Percentiles rank a stretch among this genome's conserved stretches.
Conservation (phyloP, 2,113 vertebrate genomes). For the Ceratotherium simum region DNA sequence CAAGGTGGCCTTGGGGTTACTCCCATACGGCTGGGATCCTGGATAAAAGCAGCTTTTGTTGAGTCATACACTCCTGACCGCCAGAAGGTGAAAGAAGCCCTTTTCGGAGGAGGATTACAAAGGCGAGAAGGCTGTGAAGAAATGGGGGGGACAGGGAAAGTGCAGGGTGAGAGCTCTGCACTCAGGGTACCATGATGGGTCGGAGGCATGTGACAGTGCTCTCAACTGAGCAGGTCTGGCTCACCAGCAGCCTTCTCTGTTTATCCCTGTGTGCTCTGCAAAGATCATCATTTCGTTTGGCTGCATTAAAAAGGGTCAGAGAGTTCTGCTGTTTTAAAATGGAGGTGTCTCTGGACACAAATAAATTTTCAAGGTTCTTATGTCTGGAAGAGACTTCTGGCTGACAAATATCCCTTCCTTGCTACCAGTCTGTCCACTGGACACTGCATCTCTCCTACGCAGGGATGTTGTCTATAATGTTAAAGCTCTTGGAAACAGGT, state of each 20-base stretch:
- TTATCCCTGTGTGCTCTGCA: rapidly evolving
- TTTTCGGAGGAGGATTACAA: background rate
- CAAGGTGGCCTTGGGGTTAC: background rate
- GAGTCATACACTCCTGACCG: background rate
- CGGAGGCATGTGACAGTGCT: background rate
- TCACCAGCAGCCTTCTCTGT: background rate
- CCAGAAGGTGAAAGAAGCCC: background rate
- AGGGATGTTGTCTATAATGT: background rate
- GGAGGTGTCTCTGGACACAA: background rate
- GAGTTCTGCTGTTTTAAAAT: background rate
- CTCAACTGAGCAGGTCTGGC: too few species aligned
- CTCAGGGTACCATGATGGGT: rapidly evolving
- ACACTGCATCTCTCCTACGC: rapidly evolving
- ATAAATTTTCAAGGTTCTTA: background rate
- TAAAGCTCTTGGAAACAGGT: background rate
- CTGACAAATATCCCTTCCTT: background rate
- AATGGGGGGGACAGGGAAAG: too few species aligned
- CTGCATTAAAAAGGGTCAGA: too few species aligned
- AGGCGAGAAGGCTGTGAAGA: background rate
- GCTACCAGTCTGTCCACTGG: background rate
- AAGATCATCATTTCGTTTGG: background rate
- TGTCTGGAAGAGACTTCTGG: background rate
- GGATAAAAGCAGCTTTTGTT: background rate
- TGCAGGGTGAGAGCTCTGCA: background rate
- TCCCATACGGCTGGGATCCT: background rate